Conservation (phyloP, 2,797 vertebrate species). For the Pitangus sulphuratus region DNA sequence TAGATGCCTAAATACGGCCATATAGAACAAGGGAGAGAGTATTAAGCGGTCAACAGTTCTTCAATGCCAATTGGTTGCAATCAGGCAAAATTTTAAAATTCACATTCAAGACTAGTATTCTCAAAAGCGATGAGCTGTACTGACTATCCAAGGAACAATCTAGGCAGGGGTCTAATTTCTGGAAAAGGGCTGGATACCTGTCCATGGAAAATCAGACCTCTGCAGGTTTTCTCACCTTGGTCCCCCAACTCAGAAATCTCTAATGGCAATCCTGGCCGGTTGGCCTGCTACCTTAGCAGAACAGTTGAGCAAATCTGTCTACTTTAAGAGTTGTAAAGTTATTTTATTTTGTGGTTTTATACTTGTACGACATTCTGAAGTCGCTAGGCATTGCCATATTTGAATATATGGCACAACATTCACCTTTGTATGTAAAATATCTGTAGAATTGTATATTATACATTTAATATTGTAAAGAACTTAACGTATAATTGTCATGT, state of each 20-base stretch:
- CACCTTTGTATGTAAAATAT: constrained; percentile 76
- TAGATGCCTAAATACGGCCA: not conserved
- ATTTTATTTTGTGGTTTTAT: constrained; percentile 73
- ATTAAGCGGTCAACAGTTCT: not conserved
- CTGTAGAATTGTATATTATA: constrained; percentile 85
- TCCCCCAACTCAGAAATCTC: not conserved
- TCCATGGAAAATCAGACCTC: constrained; percentile 15
- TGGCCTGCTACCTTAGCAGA: constrained; percentile 35
- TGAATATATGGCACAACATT: constrained; percentile 55
- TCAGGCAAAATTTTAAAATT: not conserved
- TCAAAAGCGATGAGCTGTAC: not conserved
- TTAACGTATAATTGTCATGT: constrained; percentile 77
- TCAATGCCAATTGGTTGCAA: not conserved
- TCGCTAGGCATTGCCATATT: constrained; percentile 47
- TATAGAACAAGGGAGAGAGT: constrained; percentile 7
- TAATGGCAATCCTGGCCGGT: not conserved
- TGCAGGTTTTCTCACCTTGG: not conserved
- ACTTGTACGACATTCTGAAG: constrained; percentile 64
- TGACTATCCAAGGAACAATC: not conserved
- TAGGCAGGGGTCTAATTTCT: constrained; percentile 17
- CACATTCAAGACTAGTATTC: not conserved
- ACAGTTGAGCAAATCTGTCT: constrained; percentile 37
- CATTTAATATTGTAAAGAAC: constrained; percentile 84
- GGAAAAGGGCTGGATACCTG: constrained; percentile 35
- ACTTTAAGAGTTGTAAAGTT: constrained; percentile 62